phyloP scores from a whole-genome alignment of 2,797 vertebrate species.

The Catharus ustulatus region DNA sequence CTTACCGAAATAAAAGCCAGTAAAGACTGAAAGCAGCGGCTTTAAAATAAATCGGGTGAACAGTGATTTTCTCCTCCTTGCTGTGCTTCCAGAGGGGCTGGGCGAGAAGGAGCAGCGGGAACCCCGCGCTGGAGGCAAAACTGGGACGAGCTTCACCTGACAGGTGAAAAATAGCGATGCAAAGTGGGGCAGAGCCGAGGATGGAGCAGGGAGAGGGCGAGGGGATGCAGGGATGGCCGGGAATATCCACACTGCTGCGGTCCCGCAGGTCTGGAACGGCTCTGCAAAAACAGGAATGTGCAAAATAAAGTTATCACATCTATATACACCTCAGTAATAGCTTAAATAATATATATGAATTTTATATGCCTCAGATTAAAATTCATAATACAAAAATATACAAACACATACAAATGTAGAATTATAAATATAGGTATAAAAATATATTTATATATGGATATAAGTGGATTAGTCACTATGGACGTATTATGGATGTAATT shows the following conservation, averaged over 20 bases:
- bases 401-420: too few relatives aligned
- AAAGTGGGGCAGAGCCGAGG: background rate
- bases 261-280: background rate
- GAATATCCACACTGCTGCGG: accelerated
- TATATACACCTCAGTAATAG: background rate
- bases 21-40: background rate
- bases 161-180: background rate
- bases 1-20: background rate
- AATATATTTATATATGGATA: accelerated
- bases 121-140: background rate
- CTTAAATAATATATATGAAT: accelerated
- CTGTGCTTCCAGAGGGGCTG: background rate
- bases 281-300: background rate
- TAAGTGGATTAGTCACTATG: background rate
- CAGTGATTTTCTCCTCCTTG: background rate
- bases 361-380: background rate
- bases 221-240: background rate
- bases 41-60: accelerated
- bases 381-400: background rate
- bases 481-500: background rate
- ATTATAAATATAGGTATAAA: background rate
- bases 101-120: background rate
- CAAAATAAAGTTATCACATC: background rate
- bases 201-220: background rate
- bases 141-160: background rate